Conservation (phyloP, 2,797 vertebrate genomes). For the Cygnus olor region DNA sequence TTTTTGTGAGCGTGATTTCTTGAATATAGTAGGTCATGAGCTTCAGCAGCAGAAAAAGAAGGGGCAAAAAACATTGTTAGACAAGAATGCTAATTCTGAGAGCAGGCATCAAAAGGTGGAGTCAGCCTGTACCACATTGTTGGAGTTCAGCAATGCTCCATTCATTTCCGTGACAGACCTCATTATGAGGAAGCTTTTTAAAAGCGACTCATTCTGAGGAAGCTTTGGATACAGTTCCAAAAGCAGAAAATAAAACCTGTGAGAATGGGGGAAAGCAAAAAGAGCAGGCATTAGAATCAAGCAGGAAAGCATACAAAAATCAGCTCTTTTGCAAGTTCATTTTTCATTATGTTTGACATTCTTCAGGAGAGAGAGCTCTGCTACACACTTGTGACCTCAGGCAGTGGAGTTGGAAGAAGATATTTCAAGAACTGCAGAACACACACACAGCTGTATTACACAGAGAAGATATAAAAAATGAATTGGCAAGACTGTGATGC, state of each 20-base stretch:
- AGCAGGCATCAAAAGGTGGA: not conserved
- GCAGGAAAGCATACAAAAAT: slow-evolving; percentile 31
- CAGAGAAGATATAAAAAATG: not conserved
- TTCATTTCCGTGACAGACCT: slow-evolving; percentile 50
- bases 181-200: slow-evolving; percentile 38
- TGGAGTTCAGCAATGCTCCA: slow-evolving; percentile 40
- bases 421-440: slow-evolving; percentile 49
- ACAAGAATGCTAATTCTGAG: slow-evolving; percentile 57
- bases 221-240: slow-evolving; percentile 40
- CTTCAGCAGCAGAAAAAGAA: slow-evolving; percentile 25
- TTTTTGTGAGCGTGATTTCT: not conserved
- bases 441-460: slow-evolving; percentile 16
- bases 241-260: slow-evolving; percentile 42
- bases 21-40: slow-evolving; percentile 14
- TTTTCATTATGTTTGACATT: slow-evolving; percentile 61
- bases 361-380: not conserved
- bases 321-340: slow-evolving; percentile 48
- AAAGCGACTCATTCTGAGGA: slow-evolving; percentile 28
- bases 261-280: slow-evolving; percentile 31
- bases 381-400: slow-evolving; percentile 45
- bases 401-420: slow-evolving; percentile 37
- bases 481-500: not conserved
- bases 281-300: slow-evolving; percentile 22
- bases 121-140: slow-evolving; percentile 20
- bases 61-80: slow-evolving; percentile 34